Conservation (phyloP, 2,888 invertebrate genomes). For the Heliconius hortense region DNA sequence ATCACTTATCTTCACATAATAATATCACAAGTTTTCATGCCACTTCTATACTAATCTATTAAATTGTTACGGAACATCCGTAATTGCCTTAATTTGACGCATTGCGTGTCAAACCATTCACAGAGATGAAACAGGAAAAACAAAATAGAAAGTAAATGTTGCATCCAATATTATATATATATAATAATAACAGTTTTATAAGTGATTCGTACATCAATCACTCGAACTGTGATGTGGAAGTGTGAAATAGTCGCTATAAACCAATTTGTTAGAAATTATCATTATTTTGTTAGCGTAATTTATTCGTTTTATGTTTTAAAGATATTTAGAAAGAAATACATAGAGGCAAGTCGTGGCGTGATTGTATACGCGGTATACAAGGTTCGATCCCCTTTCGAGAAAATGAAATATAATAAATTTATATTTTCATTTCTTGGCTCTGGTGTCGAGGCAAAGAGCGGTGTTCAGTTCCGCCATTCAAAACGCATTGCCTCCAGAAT, state of each 20-base stretch:
- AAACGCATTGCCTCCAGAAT: too few relatives aligned
- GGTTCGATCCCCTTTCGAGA: too few relatives aligned
- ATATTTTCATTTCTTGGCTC: too few relatives aligned
- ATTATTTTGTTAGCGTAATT: slow-evolving; percentile 1
- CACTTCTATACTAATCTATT: slow-evolving; percentile 5
- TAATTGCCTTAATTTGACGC: slow-evolving; percentile 36
- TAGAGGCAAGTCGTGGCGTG: too few relatives aligned
- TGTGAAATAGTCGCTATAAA: slow-evolving; percentile 13
- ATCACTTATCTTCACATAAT: too few relatives aligned
- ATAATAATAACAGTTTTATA: slow-evolving; percentile 30
- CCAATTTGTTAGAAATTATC: slow-evolving; percentile 27
- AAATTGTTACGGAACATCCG: slow-evolving; percentile 19
- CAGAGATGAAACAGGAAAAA: slow-evolving; percentile 30
- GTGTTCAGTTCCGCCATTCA: too few relatives aligned
- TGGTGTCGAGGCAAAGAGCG: too few relatives aligned
- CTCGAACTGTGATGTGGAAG: not conserved
- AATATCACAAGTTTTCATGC: not conserved
- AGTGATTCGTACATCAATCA: slow-evolving; percentile 39
- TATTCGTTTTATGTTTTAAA: too few relatives aligned
- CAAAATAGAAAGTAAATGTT: slow-evolving; percentile 38
- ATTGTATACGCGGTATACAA: too few relatives aligned
- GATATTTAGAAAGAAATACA: too few relatives aligned
- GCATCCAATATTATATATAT: not conserved
- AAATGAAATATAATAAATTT: too few relatives aligned
- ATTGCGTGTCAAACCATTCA: slow-evolving; percentile 38